These are phyloP conservation scores for Protaetia brevitarsis DNA, from an alignment of 1,140 invertebrate species.

Conservation along the genomic window DNA sequence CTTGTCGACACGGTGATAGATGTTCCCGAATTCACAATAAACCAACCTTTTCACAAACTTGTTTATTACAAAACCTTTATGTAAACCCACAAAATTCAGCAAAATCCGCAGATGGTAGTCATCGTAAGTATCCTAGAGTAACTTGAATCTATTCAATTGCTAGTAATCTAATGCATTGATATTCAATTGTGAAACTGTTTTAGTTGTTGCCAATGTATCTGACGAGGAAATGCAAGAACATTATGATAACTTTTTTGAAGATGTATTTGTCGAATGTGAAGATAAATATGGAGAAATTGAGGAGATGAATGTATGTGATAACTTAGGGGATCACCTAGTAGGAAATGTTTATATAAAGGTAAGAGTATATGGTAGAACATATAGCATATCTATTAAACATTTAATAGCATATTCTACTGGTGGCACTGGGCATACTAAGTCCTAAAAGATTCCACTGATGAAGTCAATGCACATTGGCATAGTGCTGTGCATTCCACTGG, in stretches of 20 bases:
- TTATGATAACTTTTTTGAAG: constrained; percentile 99
- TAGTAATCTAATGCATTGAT: not conserved
- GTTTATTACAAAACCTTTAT: constrained; percentile 93
- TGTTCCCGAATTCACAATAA: constrained; percentile 98
- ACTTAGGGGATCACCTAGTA: constrained; percentile 95
- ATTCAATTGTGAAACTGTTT: constrained; percentile 44
- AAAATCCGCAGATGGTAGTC: constrained; percentile 91
- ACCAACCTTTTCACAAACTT: constrained; percentile 97
- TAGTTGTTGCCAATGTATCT: constrained; percentile 84
- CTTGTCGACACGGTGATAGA: constrained; percentile 96
- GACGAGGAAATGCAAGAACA: constrained; percentile 99
- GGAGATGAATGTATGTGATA: constrained; percentile 99
- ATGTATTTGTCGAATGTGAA: constrained; percentile 97
- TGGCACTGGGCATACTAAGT: no score
- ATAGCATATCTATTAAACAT: no score
- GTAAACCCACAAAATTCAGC: constrained; percentile 98
- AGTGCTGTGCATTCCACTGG: no score
- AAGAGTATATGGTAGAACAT: constrained; percentile 27
- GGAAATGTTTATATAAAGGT: constrained; percentile 98
- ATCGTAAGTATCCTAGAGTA: constrained; percentile 61
- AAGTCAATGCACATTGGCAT: no score
- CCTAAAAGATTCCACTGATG: no score
- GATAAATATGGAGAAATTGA: constrained; percentile 99
- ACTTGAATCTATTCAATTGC: not conserved
- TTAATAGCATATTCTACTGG: no score